These are phyloP conservation scores for Napeogenes sylphis DNA, from an alignment of 2,888 invertebrate species.

Conservation along the genomic window DNA sequence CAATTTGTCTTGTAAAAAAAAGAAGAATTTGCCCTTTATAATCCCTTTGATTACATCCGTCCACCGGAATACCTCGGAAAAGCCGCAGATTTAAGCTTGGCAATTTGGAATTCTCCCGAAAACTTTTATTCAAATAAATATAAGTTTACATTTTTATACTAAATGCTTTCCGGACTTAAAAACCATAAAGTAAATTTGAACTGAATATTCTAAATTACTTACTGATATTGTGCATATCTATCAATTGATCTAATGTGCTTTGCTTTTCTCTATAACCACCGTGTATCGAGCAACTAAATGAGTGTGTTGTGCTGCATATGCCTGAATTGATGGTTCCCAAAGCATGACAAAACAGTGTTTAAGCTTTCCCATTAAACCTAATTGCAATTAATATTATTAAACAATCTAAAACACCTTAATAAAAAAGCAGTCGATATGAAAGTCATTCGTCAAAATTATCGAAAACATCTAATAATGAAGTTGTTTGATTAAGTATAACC, in stretches of 20 bases:
- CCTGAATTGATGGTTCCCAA: conserved; percentile 61
- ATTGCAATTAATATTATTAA: background rate
- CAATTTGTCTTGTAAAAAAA: background rate
- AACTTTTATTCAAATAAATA: conserved; percentile 1
- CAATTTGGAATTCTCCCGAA: conserved; percentile 32
- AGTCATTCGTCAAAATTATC: background rate
- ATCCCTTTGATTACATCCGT: conserved; percentile 35
- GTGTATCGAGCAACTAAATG: conserved; percentile 58
- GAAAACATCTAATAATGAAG: conserved; percentile 3
- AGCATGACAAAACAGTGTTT: conserved; percentile 55
- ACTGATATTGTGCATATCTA: conserved; percentile 51
- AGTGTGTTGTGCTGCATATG: conserved; percentile 72
- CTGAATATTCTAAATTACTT: conserved; percentile 16
- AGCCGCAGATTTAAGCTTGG: conserved; percentile 29
- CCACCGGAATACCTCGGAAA: conserved; percentile 31
- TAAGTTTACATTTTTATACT: no score
- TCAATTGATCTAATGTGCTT: conserved; percentile 61
- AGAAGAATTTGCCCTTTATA: conserved; percentile 6
- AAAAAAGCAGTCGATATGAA: background rate
- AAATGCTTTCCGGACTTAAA: no score
- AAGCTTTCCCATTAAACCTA: conserved; percentile 1
- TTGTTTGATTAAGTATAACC: conserved; percentile 6
- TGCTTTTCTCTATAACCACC: conserved; percentile 49
- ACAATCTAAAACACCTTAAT: background rate
- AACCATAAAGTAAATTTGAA: background rate